Evolutionary conservation across 1,140 invertebrate species (phyloP), one percentile per base, ranked within the genome.

Genomic region (Drosophila bocki): DNA sequence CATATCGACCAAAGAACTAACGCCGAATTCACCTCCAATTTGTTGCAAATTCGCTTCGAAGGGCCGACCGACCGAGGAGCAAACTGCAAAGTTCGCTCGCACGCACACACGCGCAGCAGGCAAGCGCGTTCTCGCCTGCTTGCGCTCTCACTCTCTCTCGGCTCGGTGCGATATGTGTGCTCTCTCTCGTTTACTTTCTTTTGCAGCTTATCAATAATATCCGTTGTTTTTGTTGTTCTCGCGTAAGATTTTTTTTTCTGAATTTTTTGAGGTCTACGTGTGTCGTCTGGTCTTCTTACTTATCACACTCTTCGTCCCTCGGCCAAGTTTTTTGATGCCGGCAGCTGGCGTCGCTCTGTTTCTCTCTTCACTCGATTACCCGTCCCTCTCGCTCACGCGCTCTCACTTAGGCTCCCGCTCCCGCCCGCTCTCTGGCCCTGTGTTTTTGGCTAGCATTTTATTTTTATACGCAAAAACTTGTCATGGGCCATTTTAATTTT

Each of bases 31-130:
- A 67, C 62, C 47, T 53, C 65, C 69, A 58, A 48, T 71, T 68
- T 81, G 62, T 80, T 60, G 45, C 68, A 74, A 78, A 82, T 42
- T 75, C 47, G 42, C 59, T 41, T 32, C 13, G 62, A 58, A 51
- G 50, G 57, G 54, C 44, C 54, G 45, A 37, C 33, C 33, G 12
- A 37, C 17, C 19, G 51, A 57, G 47, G 53, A 57, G 54, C 84
- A 88, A 87, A 88, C 84, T 88, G 84, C 84, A 88, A 87, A 87
- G 80, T 87, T 87, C 80, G 70, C 79, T 80, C 72, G 62, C 72
- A 64, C 76, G 47, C 60, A 65, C 51, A 53, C 67, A 69, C 9
- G 39, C 59, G 56, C 26, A 59, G 53, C 53, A 39, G 19, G 19
- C 53, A 15, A 48, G 47, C 32, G 47, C 26, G 45, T 42, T 37